phyloP scores from a whole-genome alignment of 1,140 invertebrate genomes.

The Littorina saxatilis region DNA sequence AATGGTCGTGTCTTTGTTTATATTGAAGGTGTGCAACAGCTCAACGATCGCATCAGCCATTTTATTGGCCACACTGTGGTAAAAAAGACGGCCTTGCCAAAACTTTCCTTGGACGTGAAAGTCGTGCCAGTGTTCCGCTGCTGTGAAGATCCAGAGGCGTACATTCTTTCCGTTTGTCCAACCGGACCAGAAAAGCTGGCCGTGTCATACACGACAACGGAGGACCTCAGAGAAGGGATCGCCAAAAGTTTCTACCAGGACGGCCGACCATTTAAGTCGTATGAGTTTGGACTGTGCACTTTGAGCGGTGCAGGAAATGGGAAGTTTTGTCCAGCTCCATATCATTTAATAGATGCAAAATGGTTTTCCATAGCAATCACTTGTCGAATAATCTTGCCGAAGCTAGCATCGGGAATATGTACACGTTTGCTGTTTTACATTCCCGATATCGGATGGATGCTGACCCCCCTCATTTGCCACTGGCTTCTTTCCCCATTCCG shows the following conservation, averaged over 20 bases:
- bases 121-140: conserved; percentile 2
- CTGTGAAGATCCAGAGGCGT: background rate
- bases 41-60: background rate
- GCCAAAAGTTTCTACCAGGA: conserved; percentile 23
- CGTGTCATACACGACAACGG: background rate
- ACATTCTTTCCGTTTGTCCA: conserved; percentile 15
- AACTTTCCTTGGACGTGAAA: background rate
- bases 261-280: conserved; percentile 23
- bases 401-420: too few species aligned
- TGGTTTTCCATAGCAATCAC: too few species aligned
- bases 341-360: too few species aligned
- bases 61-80: background rate
- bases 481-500: too few species aligned
- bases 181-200: background rate
- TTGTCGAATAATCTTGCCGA: too few species aligned
- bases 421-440: background rate
- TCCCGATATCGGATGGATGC: background rate
- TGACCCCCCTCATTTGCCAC: too few species aligned
- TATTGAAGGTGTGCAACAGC: too few species aligned
- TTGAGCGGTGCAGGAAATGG: background rate
- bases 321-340: background rate
- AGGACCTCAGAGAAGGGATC: background rate
- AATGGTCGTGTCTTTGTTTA: too few species aligned
- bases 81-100: background rate
- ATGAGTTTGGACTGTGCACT: conserved; percentile 28